Evolutionary conservation across 2,888 invertebrate species (phyloP).

Genomic region (Steinernema scapterisci): DNA sequence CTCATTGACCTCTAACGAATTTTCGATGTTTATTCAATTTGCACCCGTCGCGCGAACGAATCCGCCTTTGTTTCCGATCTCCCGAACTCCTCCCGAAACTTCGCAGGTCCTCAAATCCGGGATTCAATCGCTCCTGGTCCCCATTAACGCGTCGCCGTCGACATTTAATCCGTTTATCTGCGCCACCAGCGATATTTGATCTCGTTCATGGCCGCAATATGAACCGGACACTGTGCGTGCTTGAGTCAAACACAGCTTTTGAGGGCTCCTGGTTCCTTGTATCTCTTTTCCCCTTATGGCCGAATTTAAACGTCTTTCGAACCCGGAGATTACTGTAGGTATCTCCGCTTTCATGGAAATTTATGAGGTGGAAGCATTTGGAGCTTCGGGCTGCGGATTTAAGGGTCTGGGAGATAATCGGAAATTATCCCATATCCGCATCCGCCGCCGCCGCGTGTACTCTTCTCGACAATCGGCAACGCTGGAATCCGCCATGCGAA

Average conservation of each 20-base stretch:
- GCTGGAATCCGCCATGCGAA: not conserved
- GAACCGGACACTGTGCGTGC: too few species aligned
- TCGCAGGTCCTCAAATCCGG: not conserved
- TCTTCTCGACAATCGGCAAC: not conserved
- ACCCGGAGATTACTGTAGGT: not conserved
- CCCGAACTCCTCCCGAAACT: not conserved
- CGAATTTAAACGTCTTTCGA: too few species aligned
- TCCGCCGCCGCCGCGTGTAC: not conserved
- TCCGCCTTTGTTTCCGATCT: not conserved
- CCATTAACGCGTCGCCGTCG: slow-evolving; percentile 26
- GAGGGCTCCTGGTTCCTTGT: too few species aligned
- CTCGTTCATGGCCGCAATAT: too few species aligned
- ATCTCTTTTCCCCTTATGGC: too few species aligned
- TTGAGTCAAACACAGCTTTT: too few species aligned
- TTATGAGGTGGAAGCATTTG: too few species aligned
- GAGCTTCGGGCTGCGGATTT: too few species aligned
- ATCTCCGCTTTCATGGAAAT: not conserved
- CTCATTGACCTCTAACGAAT: slow-evolving; percentile 22
- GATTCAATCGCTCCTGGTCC: not conserved
- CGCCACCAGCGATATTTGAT: not conserved
- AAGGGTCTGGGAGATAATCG: not conserved
- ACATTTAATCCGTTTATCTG: slow-evolving; percentile 15
- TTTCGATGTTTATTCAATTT: slow-evolving; percentile 27
- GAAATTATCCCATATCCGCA: not conserved
- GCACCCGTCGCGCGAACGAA: not conserved